Evolutionary conservation across 1,140 invertebrate genomes (phyloP).

Genomic region (Plutomurus gul): DNA sequence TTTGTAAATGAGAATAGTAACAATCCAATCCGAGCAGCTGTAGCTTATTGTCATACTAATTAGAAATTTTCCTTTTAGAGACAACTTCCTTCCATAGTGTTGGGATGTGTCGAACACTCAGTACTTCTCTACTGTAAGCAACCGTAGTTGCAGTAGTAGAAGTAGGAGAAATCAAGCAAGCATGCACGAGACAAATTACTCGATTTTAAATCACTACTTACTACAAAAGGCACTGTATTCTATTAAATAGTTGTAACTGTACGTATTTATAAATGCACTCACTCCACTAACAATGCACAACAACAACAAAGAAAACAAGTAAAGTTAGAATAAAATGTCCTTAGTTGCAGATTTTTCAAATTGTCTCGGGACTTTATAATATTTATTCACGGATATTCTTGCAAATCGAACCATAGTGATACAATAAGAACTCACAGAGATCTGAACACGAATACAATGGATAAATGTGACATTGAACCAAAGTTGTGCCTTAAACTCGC

Average conservation of each 20-base stretch:
- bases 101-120: neutral
- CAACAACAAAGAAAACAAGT: neutral
- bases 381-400: too few species aligned
- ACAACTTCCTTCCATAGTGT: neutral
- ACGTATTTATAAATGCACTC: too few species aligned
- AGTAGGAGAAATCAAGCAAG: neutral
- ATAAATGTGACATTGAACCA: neutral
- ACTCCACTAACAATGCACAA: too few species aligned
- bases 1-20: too few species aligned
- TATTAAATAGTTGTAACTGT: neutral
- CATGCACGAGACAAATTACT: neutral
- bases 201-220: neutral
- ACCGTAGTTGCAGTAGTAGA: neutral
- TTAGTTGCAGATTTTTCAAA: too few species aligned
- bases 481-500: neutral
- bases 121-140: neutral
- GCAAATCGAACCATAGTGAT: too few species aligned
- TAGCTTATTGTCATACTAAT: neutral
- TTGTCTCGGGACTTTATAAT: too few species aligned
- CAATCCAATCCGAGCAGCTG: neutral
- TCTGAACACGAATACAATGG: neutral
- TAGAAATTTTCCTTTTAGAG: neutral
- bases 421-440: neutral
- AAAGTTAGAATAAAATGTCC: neutral
- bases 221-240: neutral